These are phyloP conservation scores for Cinclus mexicanus DNA, from an alignment of 2,113 vertebrate genomes.

Conservation along the genomic window DNA sequence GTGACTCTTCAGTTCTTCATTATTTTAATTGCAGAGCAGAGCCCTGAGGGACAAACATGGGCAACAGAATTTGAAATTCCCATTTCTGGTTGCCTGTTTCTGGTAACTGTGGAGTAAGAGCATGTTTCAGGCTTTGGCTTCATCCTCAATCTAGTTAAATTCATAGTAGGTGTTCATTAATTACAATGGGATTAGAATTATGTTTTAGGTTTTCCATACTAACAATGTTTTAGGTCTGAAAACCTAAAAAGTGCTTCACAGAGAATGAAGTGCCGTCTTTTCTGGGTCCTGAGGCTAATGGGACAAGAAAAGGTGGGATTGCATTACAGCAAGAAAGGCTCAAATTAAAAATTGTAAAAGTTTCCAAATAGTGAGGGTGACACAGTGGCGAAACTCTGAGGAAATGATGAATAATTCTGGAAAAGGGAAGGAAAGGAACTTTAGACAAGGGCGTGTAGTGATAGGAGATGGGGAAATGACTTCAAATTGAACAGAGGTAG, in stretches of 20 bases:
- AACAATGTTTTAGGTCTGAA: neutral
- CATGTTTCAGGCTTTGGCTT: neutral
- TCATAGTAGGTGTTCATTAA: neutral
- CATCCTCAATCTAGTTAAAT: neutral
- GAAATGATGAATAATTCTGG: neutral
- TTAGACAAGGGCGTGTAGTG: neutral
- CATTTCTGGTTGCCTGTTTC: neutral
- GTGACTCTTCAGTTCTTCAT: neutral
- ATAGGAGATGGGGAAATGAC: fast-evolving
- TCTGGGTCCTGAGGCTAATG: neutral
- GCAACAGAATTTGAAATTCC: neutral
- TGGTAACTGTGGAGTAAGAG: neutral
- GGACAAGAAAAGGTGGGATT: neutral
- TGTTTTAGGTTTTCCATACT: neutral
- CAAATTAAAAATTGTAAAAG: neutral
- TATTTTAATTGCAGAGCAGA: neutral
- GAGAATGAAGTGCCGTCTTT: neutral
- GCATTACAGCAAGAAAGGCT: neutral
- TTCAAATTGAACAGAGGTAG: neutral
- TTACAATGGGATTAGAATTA: neutral
- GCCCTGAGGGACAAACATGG: neutral
- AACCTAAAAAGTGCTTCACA: neutral
- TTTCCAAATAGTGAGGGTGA: neutral
- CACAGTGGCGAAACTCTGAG: neutral
- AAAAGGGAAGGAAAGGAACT: neutral